These are phyloP conservation scores for Plebejus melissa DNA, from an alignment of 2,888 invertebrate species.

Conservation along the genomic window DNA sequence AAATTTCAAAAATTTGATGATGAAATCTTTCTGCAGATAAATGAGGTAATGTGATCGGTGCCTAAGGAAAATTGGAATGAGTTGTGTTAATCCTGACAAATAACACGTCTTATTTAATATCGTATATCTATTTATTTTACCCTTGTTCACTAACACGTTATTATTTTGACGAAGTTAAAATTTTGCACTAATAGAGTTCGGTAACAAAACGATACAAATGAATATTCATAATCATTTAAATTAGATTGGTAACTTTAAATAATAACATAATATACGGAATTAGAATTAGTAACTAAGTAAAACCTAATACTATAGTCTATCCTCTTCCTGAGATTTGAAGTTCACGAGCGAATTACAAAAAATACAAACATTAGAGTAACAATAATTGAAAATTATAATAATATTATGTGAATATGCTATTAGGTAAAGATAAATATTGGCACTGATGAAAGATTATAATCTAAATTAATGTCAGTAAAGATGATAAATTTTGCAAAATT, in stretches of 20 bases:
- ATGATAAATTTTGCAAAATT: neutral
- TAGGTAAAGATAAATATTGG: conserved; percentile 23
- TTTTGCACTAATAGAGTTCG: neutral
- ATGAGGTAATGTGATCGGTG: neutral
- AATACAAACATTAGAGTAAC: neutral
- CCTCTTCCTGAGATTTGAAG: neutral
- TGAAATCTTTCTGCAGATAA: neutral
- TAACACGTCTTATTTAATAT: neutral
- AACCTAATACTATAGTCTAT: neutral
- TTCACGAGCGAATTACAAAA: neutral
- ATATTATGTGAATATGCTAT: neutral
- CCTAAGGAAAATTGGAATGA: neutral
- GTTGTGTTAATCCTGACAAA: neutral
- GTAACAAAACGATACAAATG: neutral
- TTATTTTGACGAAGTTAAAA: neutral
- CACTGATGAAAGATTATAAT: conserved; percentile 25
- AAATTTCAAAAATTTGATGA: neutral
- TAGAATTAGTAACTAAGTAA: neutral
- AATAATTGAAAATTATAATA: neutral
- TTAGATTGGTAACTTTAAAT: neutral
- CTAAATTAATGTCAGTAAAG: neutral
- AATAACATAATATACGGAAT: neutral
- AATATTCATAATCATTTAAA: neutral
- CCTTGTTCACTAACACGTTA: neutral
- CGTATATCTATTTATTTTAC: conserved; percentile 4